Base-by-base conservation (phyloP, 2,113 vertebrate species). In the Vidua macroura region DNA sequence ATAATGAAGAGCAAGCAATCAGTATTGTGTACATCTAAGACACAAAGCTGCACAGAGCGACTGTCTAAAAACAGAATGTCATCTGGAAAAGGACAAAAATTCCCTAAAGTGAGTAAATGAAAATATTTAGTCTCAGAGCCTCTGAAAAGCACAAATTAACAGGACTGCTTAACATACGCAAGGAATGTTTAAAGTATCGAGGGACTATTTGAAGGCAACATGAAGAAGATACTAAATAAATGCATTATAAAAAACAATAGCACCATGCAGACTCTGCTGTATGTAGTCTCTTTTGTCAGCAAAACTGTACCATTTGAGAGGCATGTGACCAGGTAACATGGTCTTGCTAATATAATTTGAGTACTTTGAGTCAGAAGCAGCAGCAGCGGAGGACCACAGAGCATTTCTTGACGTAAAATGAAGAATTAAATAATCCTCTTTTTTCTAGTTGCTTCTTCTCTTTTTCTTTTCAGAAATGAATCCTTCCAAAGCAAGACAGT, bases 71-170 rank as follows among this genome's bases (percentile, higher is more conserved):
- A 6, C 53, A 78, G 64, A 76, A 72, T 73, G 82, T 78, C 41
- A 89, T 77, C 48, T 87, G 49, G 53, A 96, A 82, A n/a, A 96
- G 56, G 62, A 84, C 35, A 92, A 91, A 28, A 88, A 92, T 79
- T 91, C 94, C 83, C 89, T 51, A 49, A 87, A 79, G 83, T 25
- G 37, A 92, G 39, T 23, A 68, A 95, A 66, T 63, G 37, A 90
- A 93, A 92, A 92, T 86, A 92, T 80, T 92, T 70, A 70, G 43
- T 80, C 68, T 55, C 52, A 39, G 66, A 75, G 63, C 28, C 70
- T 83, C 88, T 83, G 79, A 89, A 92, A 86, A 92, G 62, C 63
- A 83, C 55, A 95, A 90, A 79, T 73, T 95, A 96, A 79, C 41
- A 43, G 20, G 25, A 69, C 49, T 93, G 53, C 69, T 76, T 79